A percentile compares a stretch with the other conserved stretches of the same genome.
Conservation (phyloP, 2,888 invertebrate species). For the Hydrotaea diabolus region DNA sequence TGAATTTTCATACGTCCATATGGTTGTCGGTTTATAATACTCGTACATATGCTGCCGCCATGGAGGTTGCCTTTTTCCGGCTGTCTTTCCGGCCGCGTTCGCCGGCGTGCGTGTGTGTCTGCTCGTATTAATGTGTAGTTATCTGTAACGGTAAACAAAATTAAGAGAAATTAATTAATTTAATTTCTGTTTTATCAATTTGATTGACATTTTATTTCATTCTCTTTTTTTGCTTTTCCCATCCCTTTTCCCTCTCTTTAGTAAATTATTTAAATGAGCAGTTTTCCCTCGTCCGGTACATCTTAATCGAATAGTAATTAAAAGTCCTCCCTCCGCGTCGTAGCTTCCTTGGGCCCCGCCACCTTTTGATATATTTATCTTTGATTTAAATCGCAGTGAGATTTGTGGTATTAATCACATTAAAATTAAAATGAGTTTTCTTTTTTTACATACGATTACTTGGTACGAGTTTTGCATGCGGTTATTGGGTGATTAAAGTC, state of each 20-base stretch:
- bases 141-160: conserved; percentile 44
- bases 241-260: background rate
- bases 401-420: background rate
- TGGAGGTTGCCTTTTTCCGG: background rate
- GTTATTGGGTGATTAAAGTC: no score
- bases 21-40: background rate
- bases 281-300: background rate
- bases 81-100: background rate
- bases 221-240: background rate
- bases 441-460: no score
- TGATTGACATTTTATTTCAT: conserved; percentile 40
- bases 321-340: background rate
- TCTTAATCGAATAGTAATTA: background rate
- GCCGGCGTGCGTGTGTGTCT: background rate
- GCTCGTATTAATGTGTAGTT: conserved; percentile 24
- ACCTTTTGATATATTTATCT: background rate
- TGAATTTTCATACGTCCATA: conserved; percentile 32
- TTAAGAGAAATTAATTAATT: conserved; percentile 47
- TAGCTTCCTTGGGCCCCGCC: background rate
- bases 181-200: conserved; percentile 38
- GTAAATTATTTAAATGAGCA: conserved; percentile 28
- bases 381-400: background rate
- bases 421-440: no score
- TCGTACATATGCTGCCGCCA: conserved; percentile 25
- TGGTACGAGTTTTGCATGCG: no score